Evolutionary conservation across 2,113 vertebrate genomes (phyloP), one percentile per base, ranked within the genome.

Genomic region (Albula glossodonta): DNA sequence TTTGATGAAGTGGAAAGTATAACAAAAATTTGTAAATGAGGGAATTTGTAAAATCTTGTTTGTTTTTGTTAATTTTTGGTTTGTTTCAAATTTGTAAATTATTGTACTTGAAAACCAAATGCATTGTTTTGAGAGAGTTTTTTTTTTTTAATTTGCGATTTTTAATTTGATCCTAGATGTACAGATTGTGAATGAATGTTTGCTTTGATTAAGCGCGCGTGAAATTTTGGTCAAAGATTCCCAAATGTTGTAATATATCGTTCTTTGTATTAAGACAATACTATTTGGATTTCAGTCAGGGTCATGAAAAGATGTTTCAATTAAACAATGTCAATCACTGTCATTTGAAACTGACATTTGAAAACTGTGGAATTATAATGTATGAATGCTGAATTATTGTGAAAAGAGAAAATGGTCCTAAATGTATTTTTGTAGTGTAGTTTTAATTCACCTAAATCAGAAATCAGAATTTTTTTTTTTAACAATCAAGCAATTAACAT

Each of bases 1-100:
- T 99, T 97, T 99, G 98, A 99, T 96, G 93, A 92, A 79, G 84
- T 88, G 85, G 79, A 84, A 78, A 86, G 78, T 80, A 49, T 84
- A 86, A 79, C 88, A 22, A 84, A 83, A 86, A 79, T 86, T 78
- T 95, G 93, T 94, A 94, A 93, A 95, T 90, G 93, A 95, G 92
- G 93, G 93, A 95, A 87, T 92, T 89, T 92, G 86, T 19, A 66
- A 92, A 91, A 93, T 86, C 51, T 82, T 92, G 91, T 95, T 41
- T 41, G 31, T 41, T 41, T 92, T 94, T 90, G 87, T 96, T 60
- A 66, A 89, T 90, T 87, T 84, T 80, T 83, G 70, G 80, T 88
- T 86, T 83, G 60, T 88, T 89, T 92, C 87, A 88, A 90, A 91
- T 91, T 89, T 91, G 84, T 95, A 95, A 95, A 90, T 96, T 95